Percentiles rank a stretch among this genome's conserved stretches.
phyloP scores from a whole-genome alignment of 2,888 invertebrate genomes.

The Drosophila fungiperda region DNA sequence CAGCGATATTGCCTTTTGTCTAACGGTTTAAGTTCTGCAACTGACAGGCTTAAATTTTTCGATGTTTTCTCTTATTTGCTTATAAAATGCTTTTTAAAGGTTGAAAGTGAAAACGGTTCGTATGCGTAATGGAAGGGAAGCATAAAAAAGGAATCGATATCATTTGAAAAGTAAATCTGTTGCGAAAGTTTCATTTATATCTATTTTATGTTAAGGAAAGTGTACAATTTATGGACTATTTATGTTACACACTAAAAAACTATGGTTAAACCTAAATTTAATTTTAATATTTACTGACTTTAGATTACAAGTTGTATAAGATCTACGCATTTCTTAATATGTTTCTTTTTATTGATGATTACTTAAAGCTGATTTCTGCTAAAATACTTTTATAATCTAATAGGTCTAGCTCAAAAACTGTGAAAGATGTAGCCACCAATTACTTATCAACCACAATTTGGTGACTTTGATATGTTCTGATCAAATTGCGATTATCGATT shows the following conservation, averaged over 20 bases:
- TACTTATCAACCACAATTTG: too few relatives aligned
- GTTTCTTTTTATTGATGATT: not conserved
- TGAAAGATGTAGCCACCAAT: not conserved
- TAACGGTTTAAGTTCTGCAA: constrained; percentile 36
- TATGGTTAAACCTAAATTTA: not conserved
- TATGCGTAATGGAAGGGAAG: constrained; percentile 25
- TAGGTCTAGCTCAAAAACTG: not conserved
- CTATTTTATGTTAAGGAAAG: not conserved
- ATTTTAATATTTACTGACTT: not conserved
- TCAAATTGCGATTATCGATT: not conserved
- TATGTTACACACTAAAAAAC: not conserved
- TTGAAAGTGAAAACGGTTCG: constrained; percentile 31
- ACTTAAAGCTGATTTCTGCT: not conserved
- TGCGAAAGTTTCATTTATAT: not conserved
- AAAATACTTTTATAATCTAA: not conserved
- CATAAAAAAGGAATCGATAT: not conserved
- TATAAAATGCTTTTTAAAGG: constrained; percentile 47
- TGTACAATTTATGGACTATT: not conserved
- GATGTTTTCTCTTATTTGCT: constrained; percentile 19
- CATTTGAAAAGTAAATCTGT: not conserved
- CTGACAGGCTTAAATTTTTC: constrained; percentile 65
- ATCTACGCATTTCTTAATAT: not conserved
- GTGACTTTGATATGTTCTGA: not conserved
- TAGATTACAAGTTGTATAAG: not conserved
- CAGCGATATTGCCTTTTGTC: constrained; percentile 62